Conservation (phyloP, 2,888 invertebrate species). For the Heliconius sara region DNA sequence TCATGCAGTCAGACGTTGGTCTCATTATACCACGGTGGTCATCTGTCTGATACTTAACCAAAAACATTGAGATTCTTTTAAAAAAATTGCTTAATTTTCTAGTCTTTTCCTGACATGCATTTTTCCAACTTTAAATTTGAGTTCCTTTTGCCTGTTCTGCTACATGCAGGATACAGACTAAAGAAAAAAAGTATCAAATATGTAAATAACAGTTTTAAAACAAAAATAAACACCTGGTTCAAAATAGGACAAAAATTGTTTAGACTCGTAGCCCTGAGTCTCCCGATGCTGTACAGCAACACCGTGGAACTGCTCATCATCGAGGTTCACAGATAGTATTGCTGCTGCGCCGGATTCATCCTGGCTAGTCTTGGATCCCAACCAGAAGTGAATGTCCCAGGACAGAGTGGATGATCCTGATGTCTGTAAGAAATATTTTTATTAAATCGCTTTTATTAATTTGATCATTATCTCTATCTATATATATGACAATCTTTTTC, state of each 20-base stretch:
- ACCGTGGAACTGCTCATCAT: constrained; percentile 90
- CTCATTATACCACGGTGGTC: too few species aligned
- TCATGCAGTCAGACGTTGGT: too few species aligned
- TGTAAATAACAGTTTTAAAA: background rate
- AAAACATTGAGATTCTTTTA: too few species aligned
- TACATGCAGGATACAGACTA: background rate
- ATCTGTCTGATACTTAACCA: too few species aligned
- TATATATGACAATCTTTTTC: too few species aligned
- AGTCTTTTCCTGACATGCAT: too few species aligned
- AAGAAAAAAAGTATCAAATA: background rate
- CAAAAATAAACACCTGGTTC: constrained; percentile 77
- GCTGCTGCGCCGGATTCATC: constrained; percentile 91
- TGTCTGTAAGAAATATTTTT: constrained; percentile 56
- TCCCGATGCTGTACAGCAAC: constrained; percentile 94
- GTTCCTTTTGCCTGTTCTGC: too few species aligned
- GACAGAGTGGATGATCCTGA: constrained; percentile 66
- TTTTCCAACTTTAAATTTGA: too few species aligned
- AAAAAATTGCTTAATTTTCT: too few species aligned
- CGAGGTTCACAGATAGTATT: constrained; percentile 91
- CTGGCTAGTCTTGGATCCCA: constrained; percentile 90
- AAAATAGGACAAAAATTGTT: constrained; percentile 91
- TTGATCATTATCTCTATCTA: too few species aligned
- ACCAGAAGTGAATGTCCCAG: constrained; percentile 96
- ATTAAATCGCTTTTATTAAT: too few species aligned
- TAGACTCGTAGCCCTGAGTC: constrained; percentile 93